Base-by-base conservation (phyloP, 1,140 invertebrate genomes). In the Drosophila sturtevanti region DNA sequence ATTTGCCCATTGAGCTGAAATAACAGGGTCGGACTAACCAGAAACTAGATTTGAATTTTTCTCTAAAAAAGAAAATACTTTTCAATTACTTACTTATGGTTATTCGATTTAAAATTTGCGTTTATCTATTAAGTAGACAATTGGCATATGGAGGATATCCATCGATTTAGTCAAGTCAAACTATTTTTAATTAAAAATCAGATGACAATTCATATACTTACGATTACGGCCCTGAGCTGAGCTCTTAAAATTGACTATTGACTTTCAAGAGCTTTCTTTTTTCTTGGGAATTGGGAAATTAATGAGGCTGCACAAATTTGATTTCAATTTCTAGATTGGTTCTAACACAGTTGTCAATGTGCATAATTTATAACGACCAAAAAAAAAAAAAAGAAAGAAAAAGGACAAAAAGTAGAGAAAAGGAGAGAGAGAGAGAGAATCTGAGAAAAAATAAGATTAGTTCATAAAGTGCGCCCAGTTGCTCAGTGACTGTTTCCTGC, bases 251-350 rank as follows among this genome's bases (percentile, higher is more conserved):
- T 61, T 73, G 64, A 63, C 59, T 74, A 60, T 77, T 62, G 76
- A 52, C 64, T 69, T 22, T 70, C 44, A 37, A 59, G 54, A 72
- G 52, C 38, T 64, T 56, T 52, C 21, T 62, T 69, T 69, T 41
- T 10, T 21, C 55, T 60, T 55, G 64, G 41, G 52, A 79, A 31
- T 31, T 31, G 27, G 27, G 27, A 67, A 82, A 76, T 79, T 82
- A 87, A 87, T 87, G 82, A 89, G 84, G 60, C 85, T 66, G 84
- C 79, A 87, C 79, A 79, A 82, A 87, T 89, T 60, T 72, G 82
- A 87, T 87, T 87, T 82, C 82, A 87, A 79, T 82, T 87, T 89
- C 56, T 52, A 78, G 82, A 87, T 87, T 79, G 7, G 54, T 67
- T 54, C 41, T 41, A 73, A 64, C 63, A 44, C 48, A 74, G 59